These are phyloP conservation scores for Aramus guarauna DNA, from an alignment of 2,113 vertebrate genomes.

Conservation along the genomic window DNA sequence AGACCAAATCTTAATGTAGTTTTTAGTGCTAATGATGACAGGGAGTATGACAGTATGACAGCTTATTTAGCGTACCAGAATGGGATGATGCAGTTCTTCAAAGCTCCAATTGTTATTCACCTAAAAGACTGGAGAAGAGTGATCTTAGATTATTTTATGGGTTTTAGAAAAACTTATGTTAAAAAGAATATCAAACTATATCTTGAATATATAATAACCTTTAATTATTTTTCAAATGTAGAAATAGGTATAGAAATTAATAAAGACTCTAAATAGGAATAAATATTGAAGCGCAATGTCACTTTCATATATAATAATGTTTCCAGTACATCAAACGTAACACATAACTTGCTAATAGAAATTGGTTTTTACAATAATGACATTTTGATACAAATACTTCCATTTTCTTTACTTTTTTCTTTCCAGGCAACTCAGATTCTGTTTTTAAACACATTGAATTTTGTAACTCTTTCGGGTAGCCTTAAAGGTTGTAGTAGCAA, in stretches of 20 bases:
- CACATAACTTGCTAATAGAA: neutral
- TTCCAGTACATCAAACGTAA: neutral
- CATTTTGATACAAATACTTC: neutral
- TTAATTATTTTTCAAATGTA: neutral
- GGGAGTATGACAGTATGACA: neutral
- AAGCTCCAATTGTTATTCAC: neutral
- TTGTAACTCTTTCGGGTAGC: conserved; percentile 78
- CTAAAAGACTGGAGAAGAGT: neutral
- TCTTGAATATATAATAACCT: neutral
- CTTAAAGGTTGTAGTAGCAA: conserved; percentile 91
- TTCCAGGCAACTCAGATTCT: conserved; percentile 88
- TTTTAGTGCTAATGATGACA: neutral
- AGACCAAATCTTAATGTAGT: neutral
- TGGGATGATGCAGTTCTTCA: neutral
- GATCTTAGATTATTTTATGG: neutral
- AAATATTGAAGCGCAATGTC: neutral
- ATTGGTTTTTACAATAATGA: neutral
- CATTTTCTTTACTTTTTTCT: neutral
- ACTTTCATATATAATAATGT: neutral
- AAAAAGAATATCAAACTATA: neutral
- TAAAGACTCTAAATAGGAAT: neutral
- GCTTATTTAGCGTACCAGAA: accelerated
- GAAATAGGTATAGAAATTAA: neutral
- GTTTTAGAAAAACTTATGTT: neutral
- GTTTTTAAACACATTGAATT: conserved; percentile 88